phyloP scores from a whole-genome alignment of 2,888 invertebrate genomes.

The Baronia brevicornis region DNA sequence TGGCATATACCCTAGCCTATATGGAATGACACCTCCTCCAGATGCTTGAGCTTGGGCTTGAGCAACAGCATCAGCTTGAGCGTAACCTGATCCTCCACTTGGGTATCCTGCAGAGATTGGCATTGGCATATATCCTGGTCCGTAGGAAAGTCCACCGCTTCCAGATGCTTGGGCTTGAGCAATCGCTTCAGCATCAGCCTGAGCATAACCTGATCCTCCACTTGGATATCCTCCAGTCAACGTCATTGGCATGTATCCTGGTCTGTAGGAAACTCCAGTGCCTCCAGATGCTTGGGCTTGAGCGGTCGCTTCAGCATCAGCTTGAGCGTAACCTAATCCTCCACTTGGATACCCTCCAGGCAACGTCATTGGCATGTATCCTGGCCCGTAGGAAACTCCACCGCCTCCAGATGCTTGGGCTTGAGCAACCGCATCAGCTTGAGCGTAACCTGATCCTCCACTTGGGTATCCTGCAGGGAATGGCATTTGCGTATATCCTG shows the following conservation, averaged over 20 bases:
- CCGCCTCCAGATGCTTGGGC: slow-evolving; percentile 4
- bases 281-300: slow-evolving; percentile 6
- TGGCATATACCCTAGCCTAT: too few relatives aligned
- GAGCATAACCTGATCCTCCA: slow-evolving; percentile 8
- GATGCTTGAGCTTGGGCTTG: slow-evolving; percentile 4
- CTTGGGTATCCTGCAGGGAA: background rate
- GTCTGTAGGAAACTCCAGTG: too few relatives aligned
- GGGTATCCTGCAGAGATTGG: slow-evolving; percentile 1
- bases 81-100: slow-evolving; percentile 3
- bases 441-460: slow-evolving; percentile 12
- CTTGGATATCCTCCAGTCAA: too few relatives aligned
- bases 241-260: too few relatives aligned
- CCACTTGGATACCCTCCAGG: too few relatives aligned
- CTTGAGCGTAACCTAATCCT: slow-evolving; percentile 2
- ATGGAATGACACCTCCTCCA: background rate
- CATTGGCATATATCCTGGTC: too few relatives aligned
- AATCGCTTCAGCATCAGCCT: slow-evolving; percentile 14
- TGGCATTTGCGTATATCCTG: too few relatives aligned
- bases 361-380: too few relatives aligned
- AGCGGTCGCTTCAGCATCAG: slow-evolving; percentile 17
- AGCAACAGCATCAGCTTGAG: slow-evolving; percentile 5
- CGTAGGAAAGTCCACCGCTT: background rate
- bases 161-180: slow-evolving; percentile 2
- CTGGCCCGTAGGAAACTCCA: slow-evolving; percentile 5
- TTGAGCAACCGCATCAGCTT: slow-evolving; percentile 12